Conservation (phyloP, 2,113 vertebrate species). For the Monarcha castaneiventris region DNA sequence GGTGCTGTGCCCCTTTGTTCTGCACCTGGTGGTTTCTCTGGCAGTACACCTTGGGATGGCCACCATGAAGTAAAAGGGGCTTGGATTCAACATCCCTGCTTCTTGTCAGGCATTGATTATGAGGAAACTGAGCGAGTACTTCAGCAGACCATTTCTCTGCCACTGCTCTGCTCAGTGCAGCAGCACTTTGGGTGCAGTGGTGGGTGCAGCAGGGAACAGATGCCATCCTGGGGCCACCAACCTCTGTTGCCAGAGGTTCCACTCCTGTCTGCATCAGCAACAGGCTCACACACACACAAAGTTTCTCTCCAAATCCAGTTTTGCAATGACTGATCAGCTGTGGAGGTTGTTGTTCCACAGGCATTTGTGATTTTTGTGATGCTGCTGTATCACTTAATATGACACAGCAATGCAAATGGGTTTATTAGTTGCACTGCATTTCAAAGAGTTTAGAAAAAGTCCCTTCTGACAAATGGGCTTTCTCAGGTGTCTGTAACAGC, state of each 20-base stretch:
- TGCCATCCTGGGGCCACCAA: background rate
- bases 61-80: background rate
- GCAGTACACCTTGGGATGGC: background rate
- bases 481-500: background rate
- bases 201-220: background rate
- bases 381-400: background rate
- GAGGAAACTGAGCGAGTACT: background rate
- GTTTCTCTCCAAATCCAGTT: background rate
- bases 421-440: background rate
- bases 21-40: background rate
- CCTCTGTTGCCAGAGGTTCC: background rate
- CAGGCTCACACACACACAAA: background rate
- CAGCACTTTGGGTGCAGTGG: background rate
- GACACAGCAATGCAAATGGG: background rate
- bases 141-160: background rate
- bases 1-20: background rate
- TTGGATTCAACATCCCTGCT: background rate
- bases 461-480: background rate
- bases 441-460: background rate
- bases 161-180: background rate
- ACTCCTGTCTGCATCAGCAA: background rate
- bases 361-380: background rate
- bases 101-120: background rate
- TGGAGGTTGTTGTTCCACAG: background rate
- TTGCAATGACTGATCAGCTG: background rate